Base-by-base conservation (phyloP, 2,113 vertebrate genomes). In the Corythoichthys intestinalis region DNA sequence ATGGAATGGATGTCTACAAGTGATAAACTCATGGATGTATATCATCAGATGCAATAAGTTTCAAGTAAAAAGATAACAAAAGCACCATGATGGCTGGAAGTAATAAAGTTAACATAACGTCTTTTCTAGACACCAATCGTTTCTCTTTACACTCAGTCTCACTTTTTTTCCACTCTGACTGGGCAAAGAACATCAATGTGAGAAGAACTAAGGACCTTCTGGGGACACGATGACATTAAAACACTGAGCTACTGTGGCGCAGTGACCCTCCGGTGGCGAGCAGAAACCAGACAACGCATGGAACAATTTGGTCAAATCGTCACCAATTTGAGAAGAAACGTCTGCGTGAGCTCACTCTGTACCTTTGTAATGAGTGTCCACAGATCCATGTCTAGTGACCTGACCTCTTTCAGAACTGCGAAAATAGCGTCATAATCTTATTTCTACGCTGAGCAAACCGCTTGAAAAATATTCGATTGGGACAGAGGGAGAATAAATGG, bases 401-500 rank as follows among this genome's bases (percentile, higher is more conserved):
- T 64, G 14, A 63, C 46, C 13, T 17, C 58, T 52, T 53, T 34
- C 28, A 3, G 46, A 67, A 54, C 4, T 52, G 14, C 49, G 38
- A 64, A 67, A 70, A 59, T 6, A 67, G 50, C 38, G 37, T 1
- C 11, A 5, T 44, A 20, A 47, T 57, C 13, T 17, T 3, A 48
- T 49, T 63, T 17, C 59, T 14, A 56, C 9, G 14, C 4, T 39
- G n/a, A 15, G 13, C 41, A 47, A 57, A 48, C 53, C 60, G 47
- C 56, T 14, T 63, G 53, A 47, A 2, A 37, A 59, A 44, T 17
- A 35, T 72, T 75, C 57, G 49, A 38, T 9, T 4, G 74, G 78
- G 74, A 79, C 80, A 71, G 49, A 35, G 69, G 64, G 47, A 73
- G 74, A 82, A 81, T 76, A 73, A 81, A 80, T 81, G 54, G 58